These are phyloP conservation scores for Craterocephalus amniculus DNA, from an alignment of 2,797 vertebrate genomes.

Conservation along the genomic window DNA sequence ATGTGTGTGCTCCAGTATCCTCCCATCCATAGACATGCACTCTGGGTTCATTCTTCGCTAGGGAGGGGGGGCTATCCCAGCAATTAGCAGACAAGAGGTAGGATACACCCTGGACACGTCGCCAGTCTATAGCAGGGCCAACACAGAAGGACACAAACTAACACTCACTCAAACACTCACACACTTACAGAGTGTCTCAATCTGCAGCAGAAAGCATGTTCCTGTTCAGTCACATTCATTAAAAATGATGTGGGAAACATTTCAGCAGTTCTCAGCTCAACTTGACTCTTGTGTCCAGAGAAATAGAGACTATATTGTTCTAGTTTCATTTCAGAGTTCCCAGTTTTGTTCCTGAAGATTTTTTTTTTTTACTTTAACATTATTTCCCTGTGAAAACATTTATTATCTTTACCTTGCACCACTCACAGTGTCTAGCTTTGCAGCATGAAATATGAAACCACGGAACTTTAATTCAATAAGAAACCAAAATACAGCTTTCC, in stretches of 20 bases:
- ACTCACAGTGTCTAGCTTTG: slow-evolving; percentile 36
- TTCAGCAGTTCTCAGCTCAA: slow-evolving; percentile 48
- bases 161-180: slow-evolving; percentile 1
- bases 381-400: slow-evolving; percentile 49
- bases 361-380: slow-evolving; percentile 41
- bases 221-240: slow-evolving; percentile 54
- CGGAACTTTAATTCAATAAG: slow-evolving; percentile 72
- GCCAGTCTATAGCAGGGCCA: no score
- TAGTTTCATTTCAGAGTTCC: slow-evolving; percentile 52
- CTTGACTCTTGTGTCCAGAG: slow-evolving; percentile 51
- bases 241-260: slow-evolving; percentile 69
- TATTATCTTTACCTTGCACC: slow-evolving; percentile 51
- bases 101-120: no score
- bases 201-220: slow-evolving; percentile 52
- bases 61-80: no score
- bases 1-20: no score
- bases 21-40: no score
- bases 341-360: slow-evolving; percentile 23
- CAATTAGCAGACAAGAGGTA: no score
- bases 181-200: slow-evolving; percentile 47
- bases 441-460: slow-evolving; percentile 52
- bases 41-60: no score
- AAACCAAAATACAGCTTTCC: slow-evolving; percentile 63
- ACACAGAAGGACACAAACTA: no score
- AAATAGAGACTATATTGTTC: slow-evolving; percentile 41